phyloP scores from a whole-genome alignment of 2,113 vertebrate species.

The Semicossyphus pulcher region DNA sequence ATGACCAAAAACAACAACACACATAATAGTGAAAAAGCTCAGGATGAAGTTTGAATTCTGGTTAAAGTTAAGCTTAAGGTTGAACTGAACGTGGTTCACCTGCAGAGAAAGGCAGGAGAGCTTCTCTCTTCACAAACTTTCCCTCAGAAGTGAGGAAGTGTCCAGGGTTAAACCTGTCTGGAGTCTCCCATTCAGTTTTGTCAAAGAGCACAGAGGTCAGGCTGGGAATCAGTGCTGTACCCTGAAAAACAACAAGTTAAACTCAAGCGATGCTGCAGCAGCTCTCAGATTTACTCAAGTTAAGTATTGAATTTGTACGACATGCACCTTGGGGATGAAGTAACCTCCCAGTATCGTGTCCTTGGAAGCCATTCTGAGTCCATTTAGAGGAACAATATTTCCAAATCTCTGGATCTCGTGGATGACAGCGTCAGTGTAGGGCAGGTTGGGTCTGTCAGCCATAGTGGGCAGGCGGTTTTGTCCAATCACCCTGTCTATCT shows the following conservation, averaged over 20 bases:
- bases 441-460: constrained; percentile 83
- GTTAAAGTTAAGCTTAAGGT: accelerated
- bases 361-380: constrained; percentile 70
- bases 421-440: constrained; percentile 88
- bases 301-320: background rate
- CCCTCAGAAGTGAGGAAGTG: constrained; percentile 88
- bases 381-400: constrained; percentile 85
- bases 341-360: constrained; percentile 80
- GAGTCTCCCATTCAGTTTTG: constrained; percentile 84
- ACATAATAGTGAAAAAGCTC: background rate
- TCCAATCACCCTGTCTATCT: constrained; percentile 82
- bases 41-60: background rate
- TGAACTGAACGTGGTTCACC: constrained; percentile 72
- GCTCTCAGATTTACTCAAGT: background rate
- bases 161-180: constrained; percentile 86
- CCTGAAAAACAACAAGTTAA: constrained; percentile 66
- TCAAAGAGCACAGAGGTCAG: constrained; percentile 88
- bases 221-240: constrained; percentile 82
- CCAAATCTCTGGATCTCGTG: constrained; percentile 88
- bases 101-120: constrained; percentile 89
- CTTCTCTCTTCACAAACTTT: constrained; percentile 85
- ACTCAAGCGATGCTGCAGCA: background rate
- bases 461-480: constrained; percentile 72
- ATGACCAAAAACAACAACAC: background rate
- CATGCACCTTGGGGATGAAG: constrained; percentile 84